phyloP scores from a whole-genome alignment of 2,797 vertebrate species.

The Benthosema pterotum region DNA sequence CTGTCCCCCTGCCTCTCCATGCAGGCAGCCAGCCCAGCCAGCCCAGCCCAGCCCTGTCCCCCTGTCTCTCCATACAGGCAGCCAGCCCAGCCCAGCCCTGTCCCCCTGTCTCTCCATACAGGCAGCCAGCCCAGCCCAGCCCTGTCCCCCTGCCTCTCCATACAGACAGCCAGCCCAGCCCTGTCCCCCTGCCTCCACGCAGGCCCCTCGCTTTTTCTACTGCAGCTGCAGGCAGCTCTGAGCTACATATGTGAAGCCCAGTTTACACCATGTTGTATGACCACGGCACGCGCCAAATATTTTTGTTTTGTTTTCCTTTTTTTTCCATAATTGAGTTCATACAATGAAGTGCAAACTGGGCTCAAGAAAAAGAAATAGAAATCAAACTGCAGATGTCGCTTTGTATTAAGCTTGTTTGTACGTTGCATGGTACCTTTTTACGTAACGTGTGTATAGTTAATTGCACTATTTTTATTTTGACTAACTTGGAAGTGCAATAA shows the following conservation, averaged over 20 bases:
- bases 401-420: slow-evolving; percentile 77
- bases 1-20: slow-evolving; percentile 49
- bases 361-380: slow-evolving; percentile 31
- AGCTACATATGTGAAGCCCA: slow-evolving; percentile 48
- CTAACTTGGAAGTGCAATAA: slow-evolving; percentile 87
- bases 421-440: slow-evolving; percentile 81
- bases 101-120: too few species aligned
- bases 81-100: too few species aligned
- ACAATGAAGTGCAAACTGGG: slow-evolving; percentile 32
- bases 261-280: too few species aligned
- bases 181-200: too few species aligned
- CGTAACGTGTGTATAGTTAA: slow-evolving; percentile 77
- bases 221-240: slow-evolving; percentile 86
- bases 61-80: too few species aligned
- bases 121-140: too few species aligned
- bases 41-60: too few species aligned
- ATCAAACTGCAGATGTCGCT: slow-evolving; percentile 54
- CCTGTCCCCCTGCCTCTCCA: too few species aligned
- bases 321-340: too few species aligned
- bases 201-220: slow-evolving; percentile 63
- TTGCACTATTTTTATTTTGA: slow-evolving; percentile 86
- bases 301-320: too few species aligned
- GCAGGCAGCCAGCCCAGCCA: not conserved
- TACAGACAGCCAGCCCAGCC: too few species aligned
- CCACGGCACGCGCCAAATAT: too few species aligned